Evolutionary conservation across 2,888 invertebrate genomes (phyloP).

Genomic region (Ochropacha duplaris): DNA sequence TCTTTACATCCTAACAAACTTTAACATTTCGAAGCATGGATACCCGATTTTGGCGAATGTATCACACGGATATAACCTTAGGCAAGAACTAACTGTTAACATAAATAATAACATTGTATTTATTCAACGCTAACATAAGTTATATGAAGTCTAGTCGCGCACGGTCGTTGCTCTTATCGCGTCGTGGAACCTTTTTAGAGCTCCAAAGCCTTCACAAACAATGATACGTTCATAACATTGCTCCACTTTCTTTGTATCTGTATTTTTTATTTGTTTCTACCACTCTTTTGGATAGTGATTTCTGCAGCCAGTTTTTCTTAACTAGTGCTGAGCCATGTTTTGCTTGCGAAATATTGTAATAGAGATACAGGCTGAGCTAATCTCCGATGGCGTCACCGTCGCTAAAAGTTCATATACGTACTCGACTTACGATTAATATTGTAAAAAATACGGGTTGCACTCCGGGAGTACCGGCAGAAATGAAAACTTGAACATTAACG

Average conservation of each 20-base stretch:
- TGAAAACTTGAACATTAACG: too few species aligned
- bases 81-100: too few species aligned
- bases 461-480: too few species aligned
- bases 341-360: background rate
- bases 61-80: too few species aligned
- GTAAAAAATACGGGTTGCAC: too few species aligned
- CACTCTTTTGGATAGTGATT: background rate
- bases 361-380: too few species aligned
- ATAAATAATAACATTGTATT: background rate
- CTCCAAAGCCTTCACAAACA: constrained; percentile 17
- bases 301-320: background rate
- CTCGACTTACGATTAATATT: too few species aligned
- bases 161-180: background rate
- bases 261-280: background rate
- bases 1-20: too few species aligned
- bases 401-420: too few species aligned
- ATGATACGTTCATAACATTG: constrained; percentile 10
- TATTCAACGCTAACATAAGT: background rate
- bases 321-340: background rate
- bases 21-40: too few species aligned
- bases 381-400: too few species aligned
- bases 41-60: too few species aligned
- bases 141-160: background rate
- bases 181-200: constrained; percentile 3
- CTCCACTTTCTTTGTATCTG: constrained; percentile 2